Conservation (phyloP, 2,797 vertebrate species). For the Sarcophilus harrisii region DNA sequence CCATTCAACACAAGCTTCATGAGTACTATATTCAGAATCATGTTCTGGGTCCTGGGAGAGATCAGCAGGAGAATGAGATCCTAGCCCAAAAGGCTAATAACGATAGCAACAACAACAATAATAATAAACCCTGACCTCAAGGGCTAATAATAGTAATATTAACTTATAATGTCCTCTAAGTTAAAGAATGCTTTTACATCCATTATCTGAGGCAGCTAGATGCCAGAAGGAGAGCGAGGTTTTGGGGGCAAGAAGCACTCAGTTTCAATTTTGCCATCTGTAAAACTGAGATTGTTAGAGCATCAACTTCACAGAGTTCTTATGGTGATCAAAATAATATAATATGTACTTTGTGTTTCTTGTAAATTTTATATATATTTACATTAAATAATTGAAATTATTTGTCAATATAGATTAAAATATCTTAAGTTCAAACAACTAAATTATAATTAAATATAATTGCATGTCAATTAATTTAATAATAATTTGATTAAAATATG, state of each 20-base stretch:
- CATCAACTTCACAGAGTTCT: not conserved
- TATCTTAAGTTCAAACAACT: not conserved
- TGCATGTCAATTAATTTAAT: not conserved
- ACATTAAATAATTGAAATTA: no score
- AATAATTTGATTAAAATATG: not conserved
- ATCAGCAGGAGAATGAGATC: not conserved
- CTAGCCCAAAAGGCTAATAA: no score
- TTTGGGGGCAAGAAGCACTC: not conserved
- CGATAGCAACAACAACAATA: no score
- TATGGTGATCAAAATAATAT: not conserved
- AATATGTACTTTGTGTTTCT: not conserved
- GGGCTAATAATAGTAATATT: not conserved
- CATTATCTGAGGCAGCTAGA: not conserved
- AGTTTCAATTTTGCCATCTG: not conserved
- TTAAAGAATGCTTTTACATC: not conserved
- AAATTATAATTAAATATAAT: not conserved
- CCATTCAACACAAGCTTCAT: not conserved
- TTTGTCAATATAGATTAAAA: not conserved
- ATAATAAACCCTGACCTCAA: not conserved
- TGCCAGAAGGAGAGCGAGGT: not conserved
- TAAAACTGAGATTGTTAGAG: not conserved
- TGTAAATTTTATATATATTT: not conserved
- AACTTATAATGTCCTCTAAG: not conserved
- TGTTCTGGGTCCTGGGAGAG: not conserved
- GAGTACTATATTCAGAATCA: not conserved